phyloP scores from a whole-genome alignment of 2,888 invertebrate genomes.

The Drosophila maculinotata region DNA sequence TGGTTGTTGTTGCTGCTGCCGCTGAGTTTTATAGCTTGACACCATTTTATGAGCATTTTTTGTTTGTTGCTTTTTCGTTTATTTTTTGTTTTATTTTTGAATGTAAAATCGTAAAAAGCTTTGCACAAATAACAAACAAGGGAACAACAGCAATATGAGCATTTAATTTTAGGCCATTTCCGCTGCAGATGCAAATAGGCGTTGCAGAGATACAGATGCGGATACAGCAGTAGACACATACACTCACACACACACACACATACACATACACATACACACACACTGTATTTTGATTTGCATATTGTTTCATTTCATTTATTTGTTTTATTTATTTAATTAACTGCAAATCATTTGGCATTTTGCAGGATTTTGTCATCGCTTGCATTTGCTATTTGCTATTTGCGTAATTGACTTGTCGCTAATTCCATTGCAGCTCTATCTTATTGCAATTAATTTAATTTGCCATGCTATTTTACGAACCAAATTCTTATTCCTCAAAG shows the following conservation, averaged over 20 bases:
- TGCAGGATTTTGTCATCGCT: constrained; percentile 4
- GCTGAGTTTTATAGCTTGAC: constrained; percentile 37
- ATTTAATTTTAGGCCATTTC: constrained; percentile 34
- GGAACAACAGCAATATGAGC: constrained; percentile 14
- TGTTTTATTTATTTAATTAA: constrained; percentile 4
- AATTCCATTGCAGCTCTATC: background rate
- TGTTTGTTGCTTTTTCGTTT: background rate
- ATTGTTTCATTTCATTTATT: background rate
- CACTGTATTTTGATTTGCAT: background rate
- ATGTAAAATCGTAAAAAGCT: constrained; percentile 34
- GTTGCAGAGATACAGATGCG: background rate
- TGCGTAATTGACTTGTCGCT: constrained; percentile 14
- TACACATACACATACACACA: background rate
- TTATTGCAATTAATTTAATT: background rate
- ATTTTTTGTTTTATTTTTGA: background rate
- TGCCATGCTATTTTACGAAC: background rate
- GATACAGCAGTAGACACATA: background rate
- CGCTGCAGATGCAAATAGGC: constrained; percentile 16
- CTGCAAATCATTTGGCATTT: background rate
- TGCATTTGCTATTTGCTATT: constrained; percentile 4
- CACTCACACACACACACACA: background rate
- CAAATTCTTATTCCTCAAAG: background rate
- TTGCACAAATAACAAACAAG: constrained; percentile 2
- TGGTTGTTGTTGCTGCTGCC: constrained; percentile 16
- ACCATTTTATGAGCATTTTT: constrained; percentile 37